Evolutionary conservation across 2,797 vertebrate species (phyloP).

Genomic region (Gambusia yucatana): DNA sequence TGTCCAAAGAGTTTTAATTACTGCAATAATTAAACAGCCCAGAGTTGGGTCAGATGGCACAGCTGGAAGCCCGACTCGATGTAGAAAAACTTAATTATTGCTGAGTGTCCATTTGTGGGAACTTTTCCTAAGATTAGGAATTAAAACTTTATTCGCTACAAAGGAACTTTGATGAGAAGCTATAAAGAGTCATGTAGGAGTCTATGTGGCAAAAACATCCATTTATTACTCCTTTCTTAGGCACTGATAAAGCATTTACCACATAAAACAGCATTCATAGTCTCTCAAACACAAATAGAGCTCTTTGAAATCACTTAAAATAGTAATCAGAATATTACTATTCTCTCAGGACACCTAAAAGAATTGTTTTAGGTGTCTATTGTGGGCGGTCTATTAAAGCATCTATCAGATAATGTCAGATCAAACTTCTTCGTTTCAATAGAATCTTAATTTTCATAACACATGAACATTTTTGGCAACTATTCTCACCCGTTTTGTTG

Average conservation of each 20-base stretch:
- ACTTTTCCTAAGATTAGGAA: not conserved
- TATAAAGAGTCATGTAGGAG: not conserved
- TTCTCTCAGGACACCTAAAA: no score
- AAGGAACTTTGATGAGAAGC: not conserved
- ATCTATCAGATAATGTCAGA: not conserved
- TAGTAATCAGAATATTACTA: no score
- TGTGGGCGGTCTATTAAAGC: not conserved
- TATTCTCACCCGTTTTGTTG: not conserved
- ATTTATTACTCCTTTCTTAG: no score
- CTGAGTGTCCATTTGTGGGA: constrained; percentile 7
- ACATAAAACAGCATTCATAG: no score
- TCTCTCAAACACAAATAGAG: no score
- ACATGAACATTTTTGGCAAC: not conserved
- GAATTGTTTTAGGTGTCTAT: no score
- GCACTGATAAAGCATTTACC: no score
- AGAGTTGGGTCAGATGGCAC: constrained; percentile 24
- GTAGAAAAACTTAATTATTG: constrained; percentile 32
- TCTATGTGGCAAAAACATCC: no score
- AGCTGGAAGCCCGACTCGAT: constrained; percentile 17
- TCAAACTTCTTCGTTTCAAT: not conserved
- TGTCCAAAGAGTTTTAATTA: constrained; percentile 33
- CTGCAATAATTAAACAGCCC: constrained; percentile 39
- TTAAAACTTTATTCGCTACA: not conserved
- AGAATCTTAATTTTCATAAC: not conserved
- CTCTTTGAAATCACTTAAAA: no score